Evolutionary conservation across 1,140 invertebrate species (phyloP).

Genomic region (roundworm (Caenorhabditis elegans)): DNA sequence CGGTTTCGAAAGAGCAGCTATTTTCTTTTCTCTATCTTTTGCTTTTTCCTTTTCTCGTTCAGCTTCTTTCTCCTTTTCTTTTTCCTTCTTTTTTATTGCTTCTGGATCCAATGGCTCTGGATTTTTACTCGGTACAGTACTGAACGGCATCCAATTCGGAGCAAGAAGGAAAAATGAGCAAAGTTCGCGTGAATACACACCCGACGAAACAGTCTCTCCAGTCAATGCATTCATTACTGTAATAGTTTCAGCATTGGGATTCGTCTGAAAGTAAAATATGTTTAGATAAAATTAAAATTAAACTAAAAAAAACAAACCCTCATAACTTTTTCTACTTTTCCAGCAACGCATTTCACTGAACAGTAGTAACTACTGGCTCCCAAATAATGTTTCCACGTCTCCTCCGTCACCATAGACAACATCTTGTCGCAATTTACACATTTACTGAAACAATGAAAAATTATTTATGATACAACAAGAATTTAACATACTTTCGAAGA

Average conservation of each 20-base stretch:
- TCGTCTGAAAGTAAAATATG: neutral
- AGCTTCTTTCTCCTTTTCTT: neutral
- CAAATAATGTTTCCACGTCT: neutral
- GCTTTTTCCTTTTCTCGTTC: neutral
- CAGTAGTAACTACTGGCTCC: neutral
- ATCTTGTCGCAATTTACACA: neutral
- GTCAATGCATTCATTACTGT: neutral
- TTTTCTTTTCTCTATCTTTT: neutral
- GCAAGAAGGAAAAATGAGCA: neutral
- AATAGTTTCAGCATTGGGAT: neutral
- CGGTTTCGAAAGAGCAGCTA: neutral
- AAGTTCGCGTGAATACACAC: neutral
- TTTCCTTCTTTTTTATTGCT: neutral
- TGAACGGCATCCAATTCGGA: neutral
- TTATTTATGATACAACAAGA: no score
- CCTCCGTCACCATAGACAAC: neutral
- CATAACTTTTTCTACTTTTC: neutral
- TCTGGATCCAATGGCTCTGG: neutral
- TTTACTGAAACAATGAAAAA: neutral
- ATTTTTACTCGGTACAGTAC: neutral
- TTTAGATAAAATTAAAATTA: neutral
- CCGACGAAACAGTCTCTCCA: neutral
- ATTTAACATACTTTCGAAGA: neutral
- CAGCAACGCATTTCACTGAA: neutral
- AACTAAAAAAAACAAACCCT: neutral